Percentiles rank a stretch among this genome's conserved stretches.
Evolutionary conservation across 2,113 vertebrate species (phyloP).

Genomic region (Passerina amoena): DNA sequence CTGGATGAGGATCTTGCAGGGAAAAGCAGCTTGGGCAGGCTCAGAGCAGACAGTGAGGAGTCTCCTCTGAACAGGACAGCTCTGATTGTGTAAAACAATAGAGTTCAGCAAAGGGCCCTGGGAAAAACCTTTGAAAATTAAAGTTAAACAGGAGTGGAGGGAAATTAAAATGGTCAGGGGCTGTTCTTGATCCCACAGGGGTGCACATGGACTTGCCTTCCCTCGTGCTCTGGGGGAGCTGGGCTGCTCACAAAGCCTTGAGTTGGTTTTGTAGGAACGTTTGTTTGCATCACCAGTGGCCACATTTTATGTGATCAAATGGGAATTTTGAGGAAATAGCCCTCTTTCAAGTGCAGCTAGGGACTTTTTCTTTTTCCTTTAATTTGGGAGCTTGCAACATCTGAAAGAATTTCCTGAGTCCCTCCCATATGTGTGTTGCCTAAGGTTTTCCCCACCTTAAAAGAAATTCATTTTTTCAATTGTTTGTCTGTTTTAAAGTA

Average conservation of each 20-base stretch:
- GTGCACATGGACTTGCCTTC: fast-evolving
- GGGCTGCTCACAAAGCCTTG: neutral
- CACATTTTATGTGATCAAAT: neutral
- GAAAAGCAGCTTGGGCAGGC: neutral
- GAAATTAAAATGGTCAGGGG: neutral
- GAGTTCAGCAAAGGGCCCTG: neutral
- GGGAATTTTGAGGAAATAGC: neutral
- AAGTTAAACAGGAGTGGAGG: neutral
- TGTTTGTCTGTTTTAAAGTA: neutral
- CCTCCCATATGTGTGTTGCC: neutral
- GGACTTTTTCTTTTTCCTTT: neutral
- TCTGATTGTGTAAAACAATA: fast-evolving
- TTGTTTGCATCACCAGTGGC: neutral
- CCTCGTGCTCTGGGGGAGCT: neutral
- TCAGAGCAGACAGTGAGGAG: neutral
- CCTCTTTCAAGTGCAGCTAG: neutral
- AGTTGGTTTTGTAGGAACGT: neutral
- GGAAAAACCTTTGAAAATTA: neutral
- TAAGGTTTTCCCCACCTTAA: neutral
- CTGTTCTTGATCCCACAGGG: neutral
- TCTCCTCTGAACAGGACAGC: neutral
- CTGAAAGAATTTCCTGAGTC: neutral
- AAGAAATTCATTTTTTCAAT: neutral
- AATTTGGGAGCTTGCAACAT: neutral
- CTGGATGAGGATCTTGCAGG: neutral